phyloP scores from a whole-genome alignment of 2,113 vertebrate genomes.

The Nothoprocta pentlandii region DNA sequence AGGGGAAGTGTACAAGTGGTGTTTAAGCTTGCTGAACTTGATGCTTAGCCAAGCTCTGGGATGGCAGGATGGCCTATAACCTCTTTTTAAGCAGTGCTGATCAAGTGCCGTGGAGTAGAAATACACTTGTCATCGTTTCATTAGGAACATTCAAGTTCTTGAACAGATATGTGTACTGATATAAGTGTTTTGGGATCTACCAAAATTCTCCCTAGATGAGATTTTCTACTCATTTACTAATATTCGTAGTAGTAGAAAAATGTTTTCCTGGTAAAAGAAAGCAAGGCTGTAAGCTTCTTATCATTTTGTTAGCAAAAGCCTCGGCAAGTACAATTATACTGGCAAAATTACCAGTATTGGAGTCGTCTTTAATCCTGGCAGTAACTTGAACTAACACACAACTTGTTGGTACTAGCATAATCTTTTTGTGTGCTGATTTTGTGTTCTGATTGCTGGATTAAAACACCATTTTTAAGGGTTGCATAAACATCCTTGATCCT shows the following conservation, averaged over 20 bases:
- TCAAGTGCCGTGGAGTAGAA: not conserved
- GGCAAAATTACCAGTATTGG: not conserved
- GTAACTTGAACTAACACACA: not conserved
- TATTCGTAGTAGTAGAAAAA: not conserved
- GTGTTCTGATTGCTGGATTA: not conserved
- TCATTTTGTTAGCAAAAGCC: not conserved
- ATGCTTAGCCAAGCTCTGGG: not conserved
- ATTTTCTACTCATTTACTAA: not conserved
- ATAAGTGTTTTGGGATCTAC: not conserved
- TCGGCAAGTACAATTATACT: not conserved
- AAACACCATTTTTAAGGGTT: not conserved
- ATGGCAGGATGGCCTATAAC: not conserved
- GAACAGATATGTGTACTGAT: not conserved
- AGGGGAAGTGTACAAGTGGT: not conserved
- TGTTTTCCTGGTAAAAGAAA: not conserved
- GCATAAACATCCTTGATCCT: not conserved
- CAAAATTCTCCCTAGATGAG: not conserved
- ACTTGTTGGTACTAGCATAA: not conserved
- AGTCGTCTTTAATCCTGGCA: not conserved
- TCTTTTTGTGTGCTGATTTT: not conserved
- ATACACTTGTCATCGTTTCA: not conserved
- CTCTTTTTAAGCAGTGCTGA: not conserved
- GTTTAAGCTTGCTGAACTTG: not conserved
- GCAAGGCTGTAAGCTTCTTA: not conserved
- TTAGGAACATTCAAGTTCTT: not conserved